Conservation (phyloP, 35 echinoderm and acorn worm species). For the Heliocidaris tuberculata region DNA sequence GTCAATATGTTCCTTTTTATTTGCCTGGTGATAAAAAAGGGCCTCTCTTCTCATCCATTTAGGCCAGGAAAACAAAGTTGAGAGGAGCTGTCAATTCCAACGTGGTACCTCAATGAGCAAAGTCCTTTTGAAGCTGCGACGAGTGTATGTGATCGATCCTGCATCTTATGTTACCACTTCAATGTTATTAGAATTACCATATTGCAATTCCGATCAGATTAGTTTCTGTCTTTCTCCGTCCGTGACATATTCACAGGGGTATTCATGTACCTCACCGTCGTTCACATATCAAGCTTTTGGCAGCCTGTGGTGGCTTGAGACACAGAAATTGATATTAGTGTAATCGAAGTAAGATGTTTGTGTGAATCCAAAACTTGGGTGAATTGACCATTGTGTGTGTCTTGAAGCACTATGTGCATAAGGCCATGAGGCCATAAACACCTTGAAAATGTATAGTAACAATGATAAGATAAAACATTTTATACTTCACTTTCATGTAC, state of each 20-base stretch:
- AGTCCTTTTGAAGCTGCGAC: background rate
- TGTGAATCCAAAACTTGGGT: background rate
- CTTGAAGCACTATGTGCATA: background rate
- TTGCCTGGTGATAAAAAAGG: background rate
- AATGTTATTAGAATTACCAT: slow-evolving; percentile 40
- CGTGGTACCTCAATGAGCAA: background rate
- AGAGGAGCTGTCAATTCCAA: background rate
- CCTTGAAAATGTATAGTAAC: no score
- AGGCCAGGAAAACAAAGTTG: background rate
- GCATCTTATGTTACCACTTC: background rate
- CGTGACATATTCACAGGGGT: background rate
- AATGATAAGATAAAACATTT: no score
- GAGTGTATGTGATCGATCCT: slow-evolving; percentile 20
- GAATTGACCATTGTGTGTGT: background rate
- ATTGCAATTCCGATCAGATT: slow-evolving; percentile 27
- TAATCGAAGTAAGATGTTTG: background rate
- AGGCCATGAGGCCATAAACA: no score
- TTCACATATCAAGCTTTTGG: background rate
- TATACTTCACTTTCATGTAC: no score
- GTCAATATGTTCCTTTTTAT: no score
- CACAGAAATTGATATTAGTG: background rate
- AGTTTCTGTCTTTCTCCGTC: background rate
- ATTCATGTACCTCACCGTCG: background rate
- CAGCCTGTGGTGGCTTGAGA: background rate
- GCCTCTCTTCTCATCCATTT: background rate